Conservation (phyloP, 2,113 vertebrate species). For the Cygnus atratus region DNA sequence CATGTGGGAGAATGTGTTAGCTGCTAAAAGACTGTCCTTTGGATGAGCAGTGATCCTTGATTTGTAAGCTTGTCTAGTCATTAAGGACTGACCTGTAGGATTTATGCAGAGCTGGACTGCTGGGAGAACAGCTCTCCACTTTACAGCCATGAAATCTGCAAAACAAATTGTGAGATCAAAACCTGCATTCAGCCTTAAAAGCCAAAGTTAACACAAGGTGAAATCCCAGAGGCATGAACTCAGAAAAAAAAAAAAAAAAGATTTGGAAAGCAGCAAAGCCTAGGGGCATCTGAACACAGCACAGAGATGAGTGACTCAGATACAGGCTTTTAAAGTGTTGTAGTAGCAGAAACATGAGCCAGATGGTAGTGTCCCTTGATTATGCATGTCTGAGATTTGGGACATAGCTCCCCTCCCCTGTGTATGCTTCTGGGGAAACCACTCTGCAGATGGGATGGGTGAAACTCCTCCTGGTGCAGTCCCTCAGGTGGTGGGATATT, state of each 20-base stretch:
- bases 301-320: not conserved
- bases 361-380: not conserved
- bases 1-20: not conserved
- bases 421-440: not conserved
- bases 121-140: not conserved
- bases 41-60: not conserved
- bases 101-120: not conserved
- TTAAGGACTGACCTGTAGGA: not conserved
- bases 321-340: not conserved
- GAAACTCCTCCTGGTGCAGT: not conserved
- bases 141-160: not conserved
- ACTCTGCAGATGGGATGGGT: not conserved
- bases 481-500: not conserved
- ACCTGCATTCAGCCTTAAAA: not conserved
- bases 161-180: not conserved
- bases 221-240: not conserved
- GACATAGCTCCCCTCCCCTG: not conserved
- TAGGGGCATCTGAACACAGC: not conserved
- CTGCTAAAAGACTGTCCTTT: not conserved
- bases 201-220: not conserved
- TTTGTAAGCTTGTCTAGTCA: not conserved
- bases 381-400: not conserved
- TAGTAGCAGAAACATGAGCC: not conserved
- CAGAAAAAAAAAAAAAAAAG: not conserved
- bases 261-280: not conserved